phyloP scores from a whole-genome alignment of 2,113 vertebrate species.

The Raphicerus campestris region DNA sequence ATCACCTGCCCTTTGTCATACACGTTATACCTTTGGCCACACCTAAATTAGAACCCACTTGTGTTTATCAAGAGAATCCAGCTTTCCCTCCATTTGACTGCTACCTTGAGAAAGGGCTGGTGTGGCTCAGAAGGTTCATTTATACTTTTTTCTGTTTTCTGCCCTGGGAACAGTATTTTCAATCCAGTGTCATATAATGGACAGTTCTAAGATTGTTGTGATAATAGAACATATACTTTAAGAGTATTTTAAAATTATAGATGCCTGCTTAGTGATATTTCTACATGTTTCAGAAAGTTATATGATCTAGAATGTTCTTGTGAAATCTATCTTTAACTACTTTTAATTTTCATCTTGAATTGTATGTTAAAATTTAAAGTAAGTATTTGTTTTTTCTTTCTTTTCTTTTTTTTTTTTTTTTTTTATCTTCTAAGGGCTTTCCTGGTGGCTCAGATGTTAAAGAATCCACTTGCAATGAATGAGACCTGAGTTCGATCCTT shows the following conservation, averaged over 20 bases:
- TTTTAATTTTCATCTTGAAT: not conserved
- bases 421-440: not conserved
- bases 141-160: not conserved
- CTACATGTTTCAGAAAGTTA: not conserved
- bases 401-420: accelerated
- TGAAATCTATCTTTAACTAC: not conserved
- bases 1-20: not conserved
- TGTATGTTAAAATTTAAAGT: not conserved
- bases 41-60: not conserved
- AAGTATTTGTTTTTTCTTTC: not conserved
- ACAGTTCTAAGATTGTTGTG: not conserved
- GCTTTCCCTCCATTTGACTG: not conserved
- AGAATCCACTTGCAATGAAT: no score
- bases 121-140: not conserved
- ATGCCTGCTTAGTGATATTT: not conserved
- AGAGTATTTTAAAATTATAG: not conserved
- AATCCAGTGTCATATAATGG: not conserved
- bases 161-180: not conserved
- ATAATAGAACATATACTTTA: not conserved
- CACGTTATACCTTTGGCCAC: not conserved
- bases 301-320: not conserved
- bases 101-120: no score
- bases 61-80: accelerated
- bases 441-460: no score
- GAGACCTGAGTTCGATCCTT: no score